These are phyloP conservation scores for Petrolisthes manimaculis DNA, from an alignment of 2,888 invertebrate genomes.

Conservation along the genomic window DNA sequence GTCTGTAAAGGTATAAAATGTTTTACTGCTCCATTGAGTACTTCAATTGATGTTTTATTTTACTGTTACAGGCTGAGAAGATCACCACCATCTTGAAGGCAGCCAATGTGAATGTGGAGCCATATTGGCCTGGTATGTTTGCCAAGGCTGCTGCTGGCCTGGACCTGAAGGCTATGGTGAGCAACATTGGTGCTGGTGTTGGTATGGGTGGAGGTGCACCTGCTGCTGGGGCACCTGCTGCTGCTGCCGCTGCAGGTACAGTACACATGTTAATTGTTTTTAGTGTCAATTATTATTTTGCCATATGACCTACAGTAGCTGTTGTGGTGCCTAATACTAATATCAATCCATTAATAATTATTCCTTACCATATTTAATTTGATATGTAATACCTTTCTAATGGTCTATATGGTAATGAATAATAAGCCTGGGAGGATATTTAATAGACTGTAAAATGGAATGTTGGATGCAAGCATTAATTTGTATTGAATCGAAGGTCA, in stretches of 20 bases:
- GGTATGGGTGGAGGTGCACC: conserved; percentile 82
- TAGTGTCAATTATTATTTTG: neutral
- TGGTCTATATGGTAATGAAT: too few species aligned
- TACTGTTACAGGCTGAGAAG: conserved; percentile 86
- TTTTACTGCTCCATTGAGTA: neutral
- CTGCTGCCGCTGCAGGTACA: conserved; percentile 69
- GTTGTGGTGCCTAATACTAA: too few species aligned
- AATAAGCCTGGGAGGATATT: too few species aligned
- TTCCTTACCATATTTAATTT: too few species aligned
- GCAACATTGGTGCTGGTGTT: conserved; percentile 91
- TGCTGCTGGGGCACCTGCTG: conserved; percentile 77
- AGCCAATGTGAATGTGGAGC: conserved; percentile 95
- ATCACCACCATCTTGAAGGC: conserved; percentile 97
- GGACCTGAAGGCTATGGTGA: conserved; percentile 92
- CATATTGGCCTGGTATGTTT: conserved; percentile 99
- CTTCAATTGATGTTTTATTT: neutral
- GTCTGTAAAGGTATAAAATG: conserved; percentile 12
- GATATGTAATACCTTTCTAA: too few species aligned
- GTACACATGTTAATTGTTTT: neutral
- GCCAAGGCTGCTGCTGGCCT: conserved; percentile 96
- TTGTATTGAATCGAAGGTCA: too few species aligned
- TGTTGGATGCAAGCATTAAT: too few species aligned
- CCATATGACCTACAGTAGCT: neutral
- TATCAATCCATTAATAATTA: too few species aligned
- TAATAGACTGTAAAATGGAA: too few species aligned